phyloP scores from a whole-genome alignment of 2,113 vertebrate genomes.

The Columba livia region DNA sequence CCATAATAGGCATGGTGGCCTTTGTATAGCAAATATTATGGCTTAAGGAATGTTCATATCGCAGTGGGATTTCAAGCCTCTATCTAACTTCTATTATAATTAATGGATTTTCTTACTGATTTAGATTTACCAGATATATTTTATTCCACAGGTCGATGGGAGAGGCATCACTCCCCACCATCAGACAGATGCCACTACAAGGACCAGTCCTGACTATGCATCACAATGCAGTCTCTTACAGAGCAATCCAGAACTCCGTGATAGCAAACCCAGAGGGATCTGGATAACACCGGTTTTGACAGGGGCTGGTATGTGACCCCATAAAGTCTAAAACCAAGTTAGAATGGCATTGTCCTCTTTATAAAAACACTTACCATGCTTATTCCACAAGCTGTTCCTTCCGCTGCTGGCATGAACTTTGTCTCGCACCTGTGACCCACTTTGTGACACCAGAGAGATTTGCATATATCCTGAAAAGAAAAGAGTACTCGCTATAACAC shows the following conservation, averaged over 20 bases:
- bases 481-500: not conserved
- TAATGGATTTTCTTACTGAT: not conserved
- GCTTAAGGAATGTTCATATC: not conserved
- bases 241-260: not conserved
- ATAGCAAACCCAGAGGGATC: not conserved
- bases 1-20: not conserved
- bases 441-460: conserved; percentile 96
- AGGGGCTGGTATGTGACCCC: not conserved
- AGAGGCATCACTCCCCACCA: not conserved
- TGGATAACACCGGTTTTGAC: not conserved
- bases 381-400: conserved; percentile 91
- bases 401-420: conserved; percentile 98
- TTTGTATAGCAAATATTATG: not conserved
- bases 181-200: not conserved
- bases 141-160: rapidly evolving
- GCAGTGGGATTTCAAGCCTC: not conserved
- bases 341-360: not conserved
- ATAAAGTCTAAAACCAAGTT: not conserved
- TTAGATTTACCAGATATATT: not conserved
- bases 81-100: not conserved
- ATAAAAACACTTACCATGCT: conserved; percentile 87
- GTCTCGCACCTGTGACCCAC: conserved; percentile 94
- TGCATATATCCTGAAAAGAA: conserved; percentile 92
- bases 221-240: not conserved
- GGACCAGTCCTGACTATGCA: not conserved